Conservation (phyloP, 2,113 vertebrate genomes). For the Indicator maculatus region DNA sequence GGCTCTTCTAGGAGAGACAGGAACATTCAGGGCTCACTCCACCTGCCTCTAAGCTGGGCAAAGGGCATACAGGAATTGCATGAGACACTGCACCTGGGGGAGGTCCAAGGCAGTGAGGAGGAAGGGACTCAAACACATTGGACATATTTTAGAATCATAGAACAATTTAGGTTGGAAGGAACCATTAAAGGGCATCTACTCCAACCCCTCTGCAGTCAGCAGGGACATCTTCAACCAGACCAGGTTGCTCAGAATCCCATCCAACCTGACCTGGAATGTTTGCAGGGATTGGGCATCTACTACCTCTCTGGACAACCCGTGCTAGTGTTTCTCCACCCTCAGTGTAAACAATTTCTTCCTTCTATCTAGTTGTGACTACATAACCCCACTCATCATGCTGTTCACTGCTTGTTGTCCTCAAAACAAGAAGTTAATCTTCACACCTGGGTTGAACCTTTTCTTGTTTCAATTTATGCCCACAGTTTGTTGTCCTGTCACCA, state of each 20-base stretch:
- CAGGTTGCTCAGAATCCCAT: too few relatives aligned
- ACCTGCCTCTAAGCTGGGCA: not conserved
- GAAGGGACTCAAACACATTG: fast-evolving
- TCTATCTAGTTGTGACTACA: not conserved
- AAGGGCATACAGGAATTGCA: fast-evolving
- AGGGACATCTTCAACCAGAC: too few relatives aligned
- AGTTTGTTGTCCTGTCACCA: not conserved
- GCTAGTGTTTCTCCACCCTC: too few relatives aligned
- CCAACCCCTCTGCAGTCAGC: not conserved
- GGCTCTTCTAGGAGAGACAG: not conserved
- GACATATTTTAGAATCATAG: not conserved
- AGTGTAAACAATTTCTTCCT: too few relatives aligned
- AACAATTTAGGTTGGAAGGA: not conserved
- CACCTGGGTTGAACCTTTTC: not conserved
- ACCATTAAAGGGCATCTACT: not conserved
- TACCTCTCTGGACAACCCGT: too few relatives aligned
- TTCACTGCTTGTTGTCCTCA: not conserved
- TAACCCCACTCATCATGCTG: not conserved
- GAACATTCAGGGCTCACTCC: fast-evolving
- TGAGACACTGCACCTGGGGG: not conserved
- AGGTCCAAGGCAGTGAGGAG: not conserved
- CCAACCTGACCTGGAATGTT: too few relatives aligned
- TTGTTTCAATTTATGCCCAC: not conserved
- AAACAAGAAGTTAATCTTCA: not conserved
- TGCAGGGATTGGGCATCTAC: too few relatives aligned